Evolutionary conservation across 1,140 invertebrate genomes (phyloP), one percentile per base, ranked within the genome.

Genomic region (Anastrepha ludens): DNA sequence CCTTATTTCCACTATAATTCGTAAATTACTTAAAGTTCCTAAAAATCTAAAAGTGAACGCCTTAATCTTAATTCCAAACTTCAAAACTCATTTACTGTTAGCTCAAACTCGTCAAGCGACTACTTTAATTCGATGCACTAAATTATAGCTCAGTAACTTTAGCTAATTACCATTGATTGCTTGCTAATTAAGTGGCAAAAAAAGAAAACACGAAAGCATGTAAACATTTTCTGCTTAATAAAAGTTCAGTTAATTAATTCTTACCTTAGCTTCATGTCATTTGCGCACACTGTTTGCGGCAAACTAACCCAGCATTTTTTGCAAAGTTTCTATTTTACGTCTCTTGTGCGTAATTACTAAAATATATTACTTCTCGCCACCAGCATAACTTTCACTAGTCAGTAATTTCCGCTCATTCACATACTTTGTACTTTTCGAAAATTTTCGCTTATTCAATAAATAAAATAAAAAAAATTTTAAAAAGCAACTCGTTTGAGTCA

Each of bases 401-500:
- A 74, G 41, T 41, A 41, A 74, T 74, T 74, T 74, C 70, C 70
- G 39, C 44, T 50, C 3, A 17, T 50, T 74, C 70, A 47, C 70
- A 74, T 17, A 74, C 70, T n/a, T n/a, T 0, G 70, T 41, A 47
- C 70, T 74, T 74, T 47, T 47, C 2, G 29, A 74, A 74, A 74
- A 74, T 47, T 47, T 15, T 17, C 39, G 39, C 64, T 17, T 1
- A 44, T 62, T 9, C 13, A 62, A 62, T 17, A 62, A 62, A 15
- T 13, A 62, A 3, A 13, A 62, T 47, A 74, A 74, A 74, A 15
- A 74, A 74, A 74, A 29, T 0, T 29, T 29, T 0, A 29, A 29
- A 29, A 29, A 29, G 29, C 29, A 29, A 74, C 70, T 74, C 47
- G 70, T 74, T 74, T 74, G 70, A 47, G 41, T 74, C 70, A 74